A percentile compares a stretch with the other conserved stretches of the same genome.
Conservation (phyloP, 2,113 vertebrate genomes). For the Atherinomorus stipes region DNA sequence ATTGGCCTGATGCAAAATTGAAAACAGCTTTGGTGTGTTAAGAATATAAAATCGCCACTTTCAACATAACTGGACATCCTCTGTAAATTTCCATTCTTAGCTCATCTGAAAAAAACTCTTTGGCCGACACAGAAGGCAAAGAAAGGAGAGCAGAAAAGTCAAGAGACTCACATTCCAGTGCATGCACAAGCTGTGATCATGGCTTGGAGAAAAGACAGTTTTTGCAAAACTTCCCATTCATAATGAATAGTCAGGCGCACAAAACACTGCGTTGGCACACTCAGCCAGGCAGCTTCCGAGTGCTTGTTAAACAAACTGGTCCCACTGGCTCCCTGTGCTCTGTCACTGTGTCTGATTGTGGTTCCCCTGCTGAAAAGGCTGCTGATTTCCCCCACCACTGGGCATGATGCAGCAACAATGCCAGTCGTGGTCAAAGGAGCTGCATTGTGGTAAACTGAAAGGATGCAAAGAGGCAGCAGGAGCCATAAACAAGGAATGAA, state of each 20-base stretch:
- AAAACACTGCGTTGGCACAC: constrained; percentile 61
- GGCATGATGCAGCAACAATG: constrained; percentile 8
- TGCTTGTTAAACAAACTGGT: constrained; percentile 63
- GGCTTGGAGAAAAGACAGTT: constrained; percentile 59
- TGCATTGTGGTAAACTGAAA: constrained; percentile 35
- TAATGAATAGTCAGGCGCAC: constrained; percentile 70
- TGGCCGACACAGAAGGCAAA: constrained; percentile 29
- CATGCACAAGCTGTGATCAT: constrained; percentile 66
- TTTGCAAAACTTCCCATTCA: constrained; percentile 54
- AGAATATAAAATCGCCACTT: constrained; percentile 16
- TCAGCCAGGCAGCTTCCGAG: constrained; percentile 52
- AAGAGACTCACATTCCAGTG: constrained; percentile 49
- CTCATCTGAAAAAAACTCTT: constrained; percentile 25
- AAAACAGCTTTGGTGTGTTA: constrained; percentile 25
- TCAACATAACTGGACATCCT: constrained; percentile 18
- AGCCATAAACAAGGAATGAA: constrained; percentile 3
- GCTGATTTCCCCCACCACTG: constrained; percentile 37
- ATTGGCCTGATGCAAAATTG: constrained; percentile 44
- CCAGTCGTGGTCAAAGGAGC: constrained; percentile 36
- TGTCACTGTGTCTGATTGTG: constrained; percentile 29
- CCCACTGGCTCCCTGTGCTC: constrained; percentile 51
- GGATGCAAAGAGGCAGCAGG: neutral
- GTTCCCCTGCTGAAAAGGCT: constrained; percentile 28
- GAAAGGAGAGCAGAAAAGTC: constrained; percentile 33
- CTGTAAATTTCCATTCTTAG: constrained; percentile 33